These are phyloP conservation scores for Pinna nobilis DNA, from an alignment of 1,140 invertebrate genomes.

Conservation along the genomic window DNA sequence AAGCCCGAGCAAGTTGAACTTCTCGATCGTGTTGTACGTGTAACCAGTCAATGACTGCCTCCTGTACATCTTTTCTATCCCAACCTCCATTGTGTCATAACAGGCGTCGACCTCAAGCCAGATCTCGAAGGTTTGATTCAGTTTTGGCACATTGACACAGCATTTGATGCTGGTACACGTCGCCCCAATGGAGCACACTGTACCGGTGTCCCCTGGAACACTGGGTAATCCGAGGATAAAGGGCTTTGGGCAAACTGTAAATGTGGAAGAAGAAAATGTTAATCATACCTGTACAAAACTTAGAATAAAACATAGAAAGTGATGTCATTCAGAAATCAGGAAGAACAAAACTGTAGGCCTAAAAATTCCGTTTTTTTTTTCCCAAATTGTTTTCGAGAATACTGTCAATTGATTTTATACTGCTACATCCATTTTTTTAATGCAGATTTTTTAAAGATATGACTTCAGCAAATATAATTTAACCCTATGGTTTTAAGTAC, in stretches of 20 bases:
- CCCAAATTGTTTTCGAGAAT: too few relatives aligned
- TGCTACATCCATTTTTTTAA: background rate
- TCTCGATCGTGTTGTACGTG: conserved; percentile 1
- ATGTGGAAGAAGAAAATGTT: background rate
- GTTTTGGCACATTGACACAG: conserved; percentile 11
- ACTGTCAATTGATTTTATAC: background rate
- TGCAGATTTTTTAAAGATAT: background rate
- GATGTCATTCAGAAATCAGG: too few relatives aligned
- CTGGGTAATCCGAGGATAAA: background rate
- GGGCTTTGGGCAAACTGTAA: conserved; percentile 24
- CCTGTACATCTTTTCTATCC: conserved; percentile 20
- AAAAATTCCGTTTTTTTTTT: too few relatives aligned
- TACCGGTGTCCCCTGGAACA: background rate
- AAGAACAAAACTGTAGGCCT: too few relatives aligned
- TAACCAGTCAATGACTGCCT: conserved; percentile 5
- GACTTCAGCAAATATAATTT: too few relatives aligned
- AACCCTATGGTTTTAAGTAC: too few relatives aligned
- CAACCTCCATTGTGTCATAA: conserved; percentile 6
- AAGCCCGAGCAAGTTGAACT: conserved; percentile 9
- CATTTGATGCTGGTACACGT: conserved; percentile 27
- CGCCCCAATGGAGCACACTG: conserved; percentile 1
- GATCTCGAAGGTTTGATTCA: conserved; percentile 29
- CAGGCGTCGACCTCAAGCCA: conserved; percentile 23
- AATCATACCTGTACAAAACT: too few relatives aligned
- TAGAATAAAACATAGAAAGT: too few relatives aligned